phyloP scores from a whole-genome alignment of 2,797 vertebrate species.

The Pangasius sanitwongsei region DNA sequence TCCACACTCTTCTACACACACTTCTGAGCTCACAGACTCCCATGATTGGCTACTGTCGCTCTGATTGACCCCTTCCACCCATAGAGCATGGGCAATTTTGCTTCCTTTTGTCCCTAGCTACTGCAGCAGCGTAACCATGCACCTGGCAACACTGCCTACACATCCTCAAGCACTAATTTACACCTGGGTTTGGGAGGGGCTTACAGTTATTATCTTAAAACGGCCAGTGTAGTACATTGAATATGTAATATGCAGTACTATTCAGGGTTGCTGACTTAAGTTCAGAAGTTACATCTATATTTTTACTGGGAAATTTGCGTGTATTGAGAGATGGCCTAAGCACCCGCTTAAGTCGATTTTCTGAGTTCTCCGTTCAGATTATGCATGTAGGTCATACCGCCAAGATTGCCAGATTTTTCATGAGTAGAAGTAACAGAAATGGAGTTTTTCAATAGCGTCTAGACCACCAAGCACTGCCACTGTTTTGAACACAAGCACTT shows the following conservation, averaged over 20 bases:
- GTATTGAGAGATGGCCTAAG: background rate
- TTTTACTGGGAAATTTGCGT: background rate
- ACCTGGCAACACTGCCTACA: background rate
- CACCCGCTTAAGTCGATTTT: no score
- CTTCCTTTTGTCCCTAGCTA: background rate
- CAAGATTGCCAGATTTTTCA: background rate
- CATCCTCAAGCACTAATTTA: background rate
- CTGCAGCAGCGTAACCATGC: background rate
- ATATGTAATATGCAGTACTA: no score
- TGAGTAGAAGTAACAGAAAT: background rate
- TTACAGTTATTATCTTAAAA: background rate
- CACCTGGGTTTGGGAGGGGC: background rate
- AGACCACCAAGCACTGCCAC: no score
- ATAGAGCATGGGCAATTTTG: background rate
- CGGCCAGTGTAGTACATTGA: background rate
- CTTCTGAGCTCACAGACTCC: background rate
- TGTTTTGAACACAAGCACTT: background rate
- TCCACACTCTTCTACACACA: background rate
- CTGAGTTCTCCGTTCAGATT: background rate
- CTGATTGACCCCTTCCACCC: background rate
- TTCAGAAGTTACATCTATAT: background rate
- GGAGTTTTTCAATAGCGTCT: background rate
- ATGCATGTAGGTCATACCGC: background rate
- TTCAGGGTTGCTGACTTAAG: background rate
- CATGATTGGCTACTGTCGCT: background rate